Conservation (phyloP, 1,140 invertebrate species). For the Sogatella furcifera region DNA sequence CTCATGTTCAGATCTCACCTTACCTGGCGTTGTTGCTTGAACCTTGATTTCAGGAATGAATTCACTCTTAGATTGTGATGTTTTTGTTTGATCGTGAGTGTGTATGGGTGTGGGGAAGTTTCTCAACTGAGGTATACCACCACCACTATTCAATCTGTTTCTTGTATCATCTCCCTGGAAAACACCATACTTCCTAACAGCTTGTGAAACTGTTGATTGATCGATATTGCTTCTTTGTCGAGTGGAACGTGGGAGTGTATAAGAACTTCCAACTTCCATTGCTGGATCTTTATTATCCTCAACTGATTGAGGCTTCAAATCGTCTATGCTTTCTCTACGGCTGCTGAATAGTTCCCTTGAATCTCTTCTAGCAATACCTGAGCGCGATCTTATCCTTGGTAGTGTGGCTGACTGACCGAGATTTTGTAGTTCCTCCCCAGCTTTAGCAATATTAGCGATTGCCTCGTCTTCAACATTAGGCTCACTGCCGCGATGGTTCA, state of each 20-base stretch:
- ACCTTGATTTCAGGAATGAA: constrained; percentile 37
- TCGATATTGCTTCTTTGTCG: constrained; percentile 18
- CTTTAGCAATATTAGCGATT: constrained; percentile 33
- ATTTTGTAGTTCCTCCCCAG: constrained; percentile 36
- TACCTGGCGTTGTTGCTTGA: constrained; percentile 30
- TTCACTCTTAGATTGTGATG: constrained; percentile 23
- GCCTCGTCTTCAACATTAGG: constrained; percentile 27
- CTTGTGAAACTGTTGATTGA: constrained; percentile 15
- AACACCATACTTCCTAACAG: constrained; percentile 13
- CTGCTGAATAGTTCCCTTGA: constrained; percentile 13
- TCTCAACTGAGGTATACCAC: not conserved
- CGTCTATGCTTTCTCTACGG: constrained; percentile 14
- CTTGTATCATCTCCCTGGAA: not conserved
- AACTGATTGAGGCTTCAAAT: not conserved
- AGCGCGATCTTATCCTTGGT: constrained; percentile 18
- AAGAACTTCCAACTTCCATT: constrained; percentile 5
- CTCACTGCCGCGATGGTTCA: constrained; percentile 31
- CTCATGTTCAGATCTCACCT: constrained; percentile 42
- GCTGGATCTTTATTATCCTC: not conserved
- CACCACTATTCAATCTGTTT: not conserved
- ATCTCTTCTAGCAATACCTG: constrained; percentile 18
- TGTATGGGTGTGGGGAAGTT: constrained; percentile 6
- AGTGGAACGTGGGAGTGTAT: constrained; percentile 17
- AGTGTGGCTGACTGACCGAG: constrained; percentile 26
- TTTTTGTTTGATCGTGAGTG: not conserved